Evolutionary conservation across 2,797 vertebrate genomes (phyloP).

Genomic region (Lepus oiostolus): DNA sequence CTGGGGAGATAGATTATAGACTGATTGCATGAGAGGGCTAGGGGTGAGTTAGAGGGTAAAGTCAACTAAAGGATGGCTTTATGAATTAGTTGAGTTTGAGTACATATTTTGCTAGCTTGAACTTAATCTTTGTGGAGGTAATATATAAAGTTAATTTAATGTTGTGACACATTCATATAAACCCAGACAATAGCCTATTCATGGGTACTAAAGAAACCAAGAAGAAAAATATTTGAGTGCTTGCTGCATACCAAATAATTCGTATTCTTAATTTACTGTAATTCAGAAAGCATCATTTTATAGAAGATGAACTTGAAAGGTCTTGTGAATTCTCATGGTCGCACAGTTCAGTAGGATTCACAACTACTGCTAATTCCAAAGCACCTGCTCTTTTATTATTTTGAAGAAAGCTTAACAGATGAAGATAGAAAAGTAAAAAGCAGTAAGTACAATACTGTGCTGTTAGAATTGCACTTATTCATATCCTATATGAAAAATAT

Average conservation of each 20-base stretch:
- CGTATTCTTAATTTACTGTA: slow-evolving; percentile 38
- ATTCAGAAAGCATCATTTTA: neutral
- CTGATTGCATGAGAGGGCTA: neutral
- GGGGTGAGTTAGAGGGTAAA: neutral
- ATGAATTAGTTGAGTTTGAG: neutral
- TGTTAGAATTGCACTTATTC: neutral
- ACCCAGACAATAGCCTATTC: neutral
- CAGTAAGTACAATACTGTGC: neutral
- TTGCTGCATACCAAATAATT: slow-evolving; percentile 16
- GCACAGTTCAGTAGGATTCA: neutral
- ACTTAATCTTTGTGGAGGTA: neutral
- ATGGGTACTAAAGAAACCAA: neutral
- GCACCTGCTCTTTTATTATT: neutral
- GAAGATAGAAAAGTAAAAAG: neutral
- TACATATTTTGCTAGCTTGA: neutral
- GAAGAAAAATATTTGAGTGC: neutral
- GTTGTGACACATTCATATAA: neutral
- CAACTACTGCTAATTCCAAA: neutral
- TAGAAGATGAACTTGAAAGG: slow-evolving; percentile 33
- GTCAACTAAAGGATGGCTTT: neutral
- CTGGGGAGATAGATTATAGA: neutral
- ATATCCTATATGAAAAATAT: neutral
- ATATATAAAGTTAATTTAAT: neutral
- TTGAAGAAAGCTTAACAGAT: neutral
- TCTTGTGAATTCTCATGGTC: neutral